Conservation (phyloP, 2,113 vertebrate genomes). For the Indicator maculatus region DNA sequence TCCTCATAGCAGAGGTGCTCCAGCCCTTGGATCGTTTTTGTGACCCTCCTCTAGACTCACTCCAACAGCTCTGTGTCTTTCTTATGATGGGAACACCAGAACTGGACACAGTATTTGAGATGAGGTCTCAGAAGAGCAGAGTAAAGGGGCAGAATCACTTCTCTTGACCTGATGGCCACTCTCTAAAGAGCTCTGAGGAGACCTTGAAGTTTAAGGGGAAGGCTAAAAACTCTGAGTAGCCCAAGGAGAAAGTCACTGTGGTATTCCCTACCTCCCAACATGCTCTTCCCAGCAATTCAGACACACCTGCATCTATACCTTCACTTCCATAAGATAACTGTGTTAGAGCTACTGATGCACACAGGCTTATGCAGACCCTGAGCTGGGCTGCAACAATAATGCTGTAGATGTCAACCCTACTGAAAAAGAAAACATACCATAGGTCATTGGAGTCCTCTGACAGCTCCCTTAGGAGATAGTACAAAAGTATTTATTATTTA, state of each 20-base stretch:
- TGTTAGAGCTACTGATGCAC: neutral
- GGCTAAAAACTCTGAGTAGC: neutral
- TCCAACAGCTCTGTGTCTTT: no score
- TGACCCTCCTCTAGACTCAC: no score
- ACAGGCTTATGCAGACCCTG: neutral
- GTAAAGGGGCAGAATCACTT: no score
- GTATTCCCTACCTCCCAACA: neutral
- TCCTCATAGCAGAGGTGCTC: no score
- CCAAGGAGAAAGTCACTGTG: neutral
- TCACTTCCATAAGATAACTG: neutral
- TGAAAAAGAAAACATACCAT: neutral
- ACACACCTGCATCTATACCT: neutral
- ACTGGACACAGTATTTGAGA: no score
- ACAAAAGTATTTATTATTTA: slow-evolving; percentile 76
- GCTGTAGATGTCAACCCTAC: neutral
- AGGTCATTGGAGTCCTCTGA: slow-evolving; percentile 38
- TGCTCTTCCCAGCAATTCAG: neutral
- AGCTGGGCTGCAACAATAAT: neutral
- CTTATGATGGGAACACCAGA: no score
- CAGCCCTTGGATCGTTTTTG: no score
- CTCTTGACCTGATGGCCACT: no score
- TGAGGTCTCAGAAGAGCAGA: no score
- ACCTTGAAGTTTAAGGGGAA: neutral
- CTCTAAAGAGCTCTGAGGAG: neutral
- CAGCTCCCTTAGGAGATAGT: slow-evolving; percentile 63